Conservation (phyloP, 1,140 invertebrate species). For the Drosophila carrolli region DNA sequence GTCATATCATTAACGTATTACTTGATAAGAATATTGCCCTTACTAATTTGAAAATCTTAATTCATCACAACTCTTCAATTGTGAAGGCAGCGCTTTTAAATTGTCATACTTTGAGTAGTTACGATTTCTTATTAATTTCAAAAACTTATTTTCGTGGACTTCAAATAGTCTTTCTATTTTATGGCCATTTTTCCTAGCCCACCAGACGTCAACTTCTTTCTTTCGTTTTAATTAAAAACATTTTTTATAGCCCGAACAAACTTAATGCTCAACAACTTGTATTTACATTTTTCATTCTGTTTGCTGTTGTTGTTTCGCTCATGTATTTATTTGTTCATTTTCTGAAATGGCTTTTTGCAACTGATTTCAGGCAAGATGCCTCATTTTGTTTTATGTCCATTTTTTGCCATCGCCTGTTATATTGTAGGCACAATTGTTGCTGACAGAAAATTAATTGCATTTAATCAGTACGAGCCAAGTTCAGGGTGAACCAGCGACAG, state of each 20-base stretch:
- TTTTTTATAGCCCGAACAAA: slow-evolving; percentile 35
- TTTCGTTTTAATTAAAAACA: slow-evolving; percentile 43
- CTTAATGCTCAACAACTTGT: slow-evolving; percentile 35
- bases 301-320: slow-evolving; percentile 8
- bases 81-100: not conserved
- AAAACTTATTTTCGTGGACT: slow-evolving; percentile 7
- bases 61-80: not conserved
- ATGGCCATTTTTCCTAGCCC: slow-evolving; percentile 14
- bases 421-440: slow-evolving; percentile 66
- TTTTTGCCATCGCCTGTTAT: slow-evolving; percentile 20
- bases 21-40: not conserved
- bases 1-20: too few relatives aligned
- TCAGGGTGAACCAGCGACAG: slow-evolving; percentile 22
- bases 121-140: not conserved
- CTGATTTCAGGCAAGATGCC: slow-evolving; percentile 46
- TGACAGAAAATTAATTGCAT: slow-evolving; percentile 73
- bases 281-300: slow-evolving; percentile 37
- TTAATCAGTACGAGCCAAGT: slow-evolving; percentile 54
- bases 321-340: slow-evolving; percentile 56
- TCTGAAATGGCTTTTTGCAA: slow-evolving; percentile 40
- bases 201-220: not conserved
- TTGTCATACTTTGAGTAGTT: not conserved
- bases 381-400: slow-evolving; percentile 43
- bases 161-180: slow-evolving; percentile 24
- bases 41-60: not conserved